A percentile compares a stretch with the other conserved stretches of the same genome.
These are phyloP conservation scores for Serripes groenlandicus DNA, from an alignment of 2,888 invertebrate species.

Conservation along the genomic window DNA sequence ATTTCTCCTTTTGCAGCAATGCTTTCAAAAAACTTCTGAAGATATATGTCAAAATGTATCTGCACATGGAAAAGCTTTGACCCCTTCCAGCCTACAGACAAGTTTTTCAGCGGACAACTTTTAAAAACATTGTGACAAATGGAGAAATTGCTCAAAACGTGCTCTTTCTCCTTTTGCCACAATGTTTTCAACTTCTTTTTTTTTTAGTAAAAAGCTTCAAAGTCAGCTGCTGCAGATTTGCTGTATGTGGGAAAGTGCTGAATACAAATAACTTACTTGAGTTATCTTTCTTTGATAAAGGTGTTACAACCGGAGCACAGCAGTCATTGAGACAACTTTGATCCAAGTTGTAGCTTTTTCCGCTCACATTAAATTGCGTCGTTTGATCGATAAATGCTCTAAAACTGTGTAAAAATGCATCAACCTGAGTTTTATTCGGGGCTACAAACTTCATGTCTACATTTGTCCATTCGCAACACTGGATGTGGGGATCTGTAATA, in stretches of 20 bases:
- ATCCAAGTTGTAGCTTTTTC: slow-evolving; percentile 40
- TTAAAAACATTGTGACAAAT: background rate
- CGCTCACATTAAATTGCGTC: slow-evolving; percentile 11
- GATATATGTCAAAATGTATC: background rate
- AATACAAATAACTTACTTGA: slow-evolving; percentile 12
- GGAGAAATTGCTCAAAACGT: background rate
- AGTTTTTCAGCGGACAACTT: background rate
- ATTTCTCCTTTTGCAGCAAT: background rate
- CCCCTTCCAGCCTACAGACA: background rate
- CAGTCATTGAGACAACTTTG: slow-evolving; percentile 47
- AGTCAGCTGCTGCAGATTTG: background rate
- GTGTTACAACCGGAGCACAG: slow-evolving; percentile 17
- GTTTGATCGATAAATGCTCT: slow-evolving; percentile 41
- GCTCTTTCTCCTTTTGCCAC: background rate
- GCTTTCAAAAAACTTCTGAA: too few species aligned
- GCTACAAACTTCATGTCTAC: slow-evolving; percentile 59
- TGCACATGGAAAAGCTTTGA: background rate
- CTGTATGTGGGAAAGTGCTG: background rate
- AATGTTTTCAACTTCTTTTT: background rate
- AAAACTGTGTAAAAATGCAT: slow-evolving; percentile 38
- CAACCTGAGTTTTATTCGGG: slow-evolving; percentile 30
- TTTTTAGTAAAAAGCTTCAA: background rate
- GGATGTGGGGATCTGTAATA: slow-evolving; percentile 32
- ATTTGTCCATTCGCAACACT: slow-evolving; percentile 46
- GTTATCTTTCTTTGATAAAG: slow-evolving; percentile 18